Conservation (phyloP, 1,140 invertebrate species). For the Sinonovacula constricta region DNA sequence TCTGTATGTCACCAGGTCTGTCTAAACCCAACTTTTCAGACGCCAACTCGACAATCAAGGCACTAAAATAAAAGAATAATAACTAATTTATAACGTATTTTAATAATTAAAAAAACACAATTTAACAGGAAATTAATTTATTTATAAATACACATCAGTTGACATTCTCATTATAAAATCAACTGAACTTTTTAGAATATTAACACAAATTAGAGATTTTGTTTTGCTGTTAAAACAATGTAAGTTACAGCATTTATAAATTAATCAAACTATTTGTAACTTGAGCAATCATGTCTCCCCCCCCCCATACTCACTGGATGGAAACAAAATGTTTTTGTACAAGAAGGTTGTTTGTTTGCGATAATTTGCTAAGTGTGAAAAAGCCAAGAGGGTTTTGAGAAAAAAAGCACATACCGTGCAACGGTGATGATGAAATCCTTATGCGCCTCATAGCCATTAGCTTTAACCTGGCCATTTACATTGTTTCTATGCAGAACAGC, state of each 20-base stretch:
- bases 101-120: not conserved
- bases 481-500: constrained; percentile 29
- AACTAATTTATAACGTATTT: constrained; percentile 2
- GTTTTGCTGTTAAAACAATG: not conserved
- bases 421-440: constrained; percentile 33
- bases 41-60: constrained; percentile 6
- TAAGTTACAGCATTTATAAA: not conserved
- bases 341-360: not conserved
- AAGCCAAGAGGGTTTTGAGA: constrained; percentile 14
- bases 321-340: constrained; percentile 3
- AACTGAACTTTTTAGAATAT: constrained; percentile 2
- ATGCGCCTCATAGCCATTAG: constrained; percentile 31
- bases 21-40: constrained; percentile 7
- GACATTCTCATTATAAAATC: not conserved
- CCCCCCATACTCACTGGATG: too few relatives aligned
- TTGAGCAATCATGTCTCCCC: too few relatives aligned
- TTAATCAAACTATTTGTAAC: too few relatives aligned
- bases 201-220: constrained; percentile 2
- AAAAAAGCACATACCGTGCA: constrained; percentile 9
- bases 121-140: not conserved
- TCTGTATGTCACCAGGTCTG: not conserved
- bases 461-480: constrained; percentile 34
- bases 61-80: constrained; percentile 14
- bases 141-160: not conserved
- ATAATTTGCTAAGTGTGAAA: not conserved